Percentiles rank a stretch among this genome's conserved stretches.
Evolutionary conservation across 1,140 invertebrate genomes (phyloP).

Genomic region (Cotesia typhae): DNA sequence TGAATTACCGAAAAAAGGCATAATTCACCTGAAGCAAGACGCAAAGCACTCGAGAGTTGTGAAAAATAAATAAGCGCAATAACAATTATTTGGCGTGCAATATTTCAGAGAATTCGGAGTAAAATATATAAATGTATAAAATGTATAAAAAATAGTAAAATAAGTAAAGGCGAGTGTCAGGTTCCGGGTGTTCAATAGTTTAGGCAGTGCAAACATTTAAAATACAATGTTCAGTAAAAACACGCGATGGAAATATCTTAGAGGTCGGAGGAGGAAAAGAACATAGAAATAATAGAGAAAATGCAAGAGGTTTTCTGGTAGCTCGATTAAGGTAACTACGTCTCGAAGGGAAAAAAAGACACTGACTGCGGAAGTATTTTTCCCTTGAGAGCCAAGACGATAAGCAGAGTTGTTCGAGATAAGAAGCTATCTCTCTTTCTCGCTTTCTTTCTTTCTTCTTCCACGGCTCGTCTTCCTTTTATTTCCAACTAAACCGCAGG

Average conservation of each 20-base stretch:
- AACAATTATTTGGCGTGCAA: too few species aligned
- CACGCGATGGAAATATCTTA: neutral
- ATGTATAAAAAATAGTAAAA: too few species aligned
- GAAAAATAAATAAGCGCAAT: too few species aligned
- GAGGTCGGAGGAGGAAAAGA: constrained; percentile 9
- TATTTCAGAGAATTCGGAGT: too few species aligned
- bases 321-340: constrained; percentile 35
- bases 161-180: too few species aligned
- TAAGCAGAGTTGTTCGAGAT: constrained; percentile 37
- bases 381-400: constrained; percentile 32
- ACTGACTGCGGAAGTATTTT: constrained; percentile 32
- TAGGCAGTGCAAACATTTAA: too few species aligned
- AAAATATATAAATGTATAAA: too few species aligned
- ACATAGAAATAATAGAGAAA: constrained; percentile 13
- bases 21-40: too few species aligned
- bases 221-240: neutral
- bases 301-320: constrained; percentile 9
- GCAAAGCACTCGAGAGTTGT: too few species aligned
- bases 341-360: constrained; percentile 25
- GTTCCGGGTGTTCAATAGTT: too few species aligned
- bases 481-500: neutral
- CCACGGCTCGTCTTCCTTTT: neutral
- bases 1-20: too few species aligned
- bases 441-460: neutral
- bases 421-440: constrained; percentile 26